Evolutionary conservation across 2,113 vertebrate species (phyloP).

Genomic region (Microtus montanus): DNA sequence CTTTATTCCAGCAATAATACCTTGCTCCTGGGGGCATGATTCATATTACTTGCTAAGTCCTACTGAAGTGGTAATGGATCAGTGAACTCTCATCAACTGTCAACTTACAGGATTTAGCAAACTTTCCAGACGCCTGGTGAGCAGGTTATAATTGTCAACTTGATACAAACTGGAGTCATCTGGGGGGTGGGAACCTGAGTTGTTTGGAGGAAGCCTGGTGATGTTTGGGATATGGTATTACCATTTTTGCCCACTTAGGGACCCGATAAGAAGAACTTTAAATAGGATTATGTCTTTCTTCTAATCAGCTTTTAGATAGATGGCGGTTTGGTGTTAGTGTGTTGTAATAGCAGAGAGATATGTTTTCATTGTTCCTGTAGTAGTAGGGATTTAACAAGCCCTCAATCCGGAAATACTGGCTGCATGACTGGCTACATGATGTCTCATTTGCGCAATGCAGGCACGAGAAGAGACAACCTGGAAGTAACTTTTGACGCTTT

Average conservation of each 20-base stretch:
- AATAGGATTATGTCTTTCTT: not conserved
- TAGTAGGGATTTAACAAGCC: not conserved
- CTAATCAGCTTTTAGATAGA: not conserved
- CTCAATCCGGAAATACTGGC: not conserved
- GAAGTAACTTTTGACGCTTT: conserved; percentile 3
- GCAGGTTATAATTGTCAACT: not conserved
- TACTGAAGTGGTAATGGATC: not conserved
- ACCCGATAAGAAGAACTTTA: not conserved
- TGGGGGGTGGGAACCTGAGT: not conserved
- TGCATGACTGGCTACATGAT: not conserved
- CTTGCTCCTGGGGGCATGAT: not conserved
- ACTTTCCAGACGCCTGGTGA: not conserved
- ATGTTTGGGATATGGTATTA: not conserved
- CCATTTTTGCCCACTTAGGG: not conserved
- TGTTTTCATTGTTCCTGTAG: not conserved
- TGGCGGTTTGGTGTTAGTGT: not conserved
- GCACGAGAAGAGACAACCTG: not conserved
- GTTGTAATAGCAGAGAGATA: not conserved
- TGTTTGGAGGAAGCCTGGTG: not conserved
- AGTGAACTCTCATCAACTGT: not conserved
- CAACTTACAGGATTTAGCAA: not conserved
- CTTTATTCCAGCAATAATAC: not conserved
- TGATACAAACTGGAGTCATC: not conserved
- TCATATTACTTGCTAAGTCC: not conserved
- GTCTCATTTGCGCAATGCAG: not conserved